Evolutionary conservation across 2,797 vertebrate genomes (phyloP).

Genomic region (Micropoecilia bifurca): DNA sequence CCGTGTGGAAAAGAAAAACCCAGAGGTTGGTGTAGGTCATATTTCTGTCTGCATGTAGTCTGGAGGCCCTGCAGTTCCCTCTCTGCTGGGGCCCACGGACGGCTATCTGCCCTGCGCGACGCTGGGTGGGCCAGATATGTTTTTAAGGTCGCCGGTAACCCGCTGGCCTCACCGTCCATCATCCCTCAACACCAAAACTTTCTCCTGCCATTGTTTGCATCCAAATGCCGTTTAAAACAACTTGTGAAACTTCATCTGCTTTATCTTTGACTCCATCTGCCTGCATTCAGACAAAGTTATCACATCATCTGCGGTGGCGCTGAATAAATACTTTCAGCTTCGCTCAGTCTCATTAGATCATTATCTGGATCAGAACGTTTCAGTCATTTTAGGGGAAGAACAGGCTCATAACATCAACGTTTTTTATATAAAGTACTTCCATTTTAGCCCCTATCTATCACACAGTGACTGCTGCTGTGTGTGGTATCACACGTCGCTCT

Average conservation of each 20-base stretch:
- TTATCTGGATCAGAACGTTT: conserved; percentile 34
- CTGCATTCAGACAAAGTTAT: conserved; percentile 49
- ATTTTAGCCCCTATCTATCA: background rate
- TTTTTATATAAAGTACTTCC: background rate
- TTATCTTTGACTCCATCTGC: conserved; percentile 58
- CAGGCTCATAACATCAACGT: background rate
- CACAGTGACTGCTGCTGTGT: conserved; percentile 8
- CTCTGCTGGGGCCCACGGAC: conserved; percentile 35
- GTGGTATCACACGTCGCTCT: conserved; percentile 19
- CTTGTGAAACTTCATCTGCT: conserved; percentile 34
- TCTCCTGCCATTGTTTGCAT: conserved; percentile 23
- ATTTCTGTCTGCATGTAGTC: conserved; percentile 66
- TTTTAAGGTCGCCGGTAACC: conserved; percentile 55
- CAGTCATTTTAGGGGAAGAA: background rate
- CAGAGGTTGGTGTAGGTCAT: conserved; percentile 56
- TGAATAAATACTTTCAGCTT: conserved; percentile 60
- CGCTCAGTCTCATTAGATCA: conserved; percentile 46
- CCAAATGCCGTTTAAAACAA: conserved; percentile 8
- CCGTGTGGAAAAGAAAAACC: conserved; percentile 35
- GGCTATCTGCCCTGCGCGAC: conserved; percentile 19
- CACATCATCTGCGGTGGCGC: conserved; percentile 48
- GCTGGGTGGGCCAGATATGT: conserved; percentile 35
- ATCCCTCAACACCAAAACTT: background rate
- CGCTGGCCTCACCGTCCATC: conserved; percentile 33
- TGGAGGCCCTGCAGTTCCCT: conserved; percentile 19